Percentiles rank a stretch among this genome's conserved stretches.
Evolutionary conservation across 2,113 vertebrate genomes (phyloP).

Genomic region (Peucedramus taeniatus): DNA sequence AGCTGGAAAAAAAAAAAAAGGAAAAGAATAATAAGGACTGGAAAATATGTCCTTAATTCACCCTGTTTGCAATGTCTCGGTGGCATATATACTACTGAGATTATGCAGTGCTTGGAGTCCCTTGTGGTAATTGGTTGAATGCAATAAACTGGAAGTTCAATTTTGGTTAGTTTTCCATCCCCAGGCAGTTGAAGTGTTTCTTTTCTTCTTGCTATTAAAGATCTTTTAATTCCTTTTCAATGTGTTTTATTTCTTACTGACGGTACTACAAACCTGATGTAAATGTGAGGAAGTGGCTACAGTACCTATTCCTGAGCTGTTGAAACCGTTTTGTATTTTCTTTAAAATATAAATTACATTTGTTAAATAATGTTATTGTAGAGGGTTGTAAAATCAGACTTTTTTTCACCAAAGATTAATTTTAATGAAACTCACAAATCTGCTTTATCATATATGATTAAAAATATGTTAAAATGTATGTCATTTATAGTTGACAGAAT

Average conservation of each 20-base stretch:
- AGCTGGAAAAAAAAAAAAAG: neutral
- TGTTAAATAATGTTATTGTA: neutral
- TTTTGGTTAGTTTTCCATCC: slow-evolving; percentile 33
- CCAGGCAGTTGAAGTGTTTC: neutral
- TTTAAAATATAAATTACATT: neutral
- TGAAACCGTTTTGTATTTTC: neutral
- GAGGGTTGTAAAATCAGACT: neutral
- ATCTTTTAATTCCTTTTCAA: neutral
- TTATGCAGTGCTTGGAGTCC: slow-evolving; percentile 3
- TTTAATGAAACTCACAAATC: neutral
- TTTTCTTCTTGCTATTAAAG: neutral
- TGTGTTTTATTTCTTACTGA: neutral
- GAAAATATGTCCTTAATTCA: slow-evolving; percentile 59
- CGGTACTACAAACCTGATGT: neutral
- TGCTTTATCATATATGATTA: neutral
- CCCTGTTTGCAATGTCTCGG: neutral
- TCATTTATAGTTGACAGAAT: neutral
- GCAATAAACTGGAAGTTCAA: neutral
- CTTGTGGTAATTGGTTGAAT: slow-evolving; percentile 11
- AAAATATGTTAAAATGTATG: neutral
- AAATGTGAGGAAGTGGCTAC: neutral
- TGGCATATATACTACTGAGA: slow-evolving; percentile 17
- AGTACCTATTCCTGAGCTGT: neutral
- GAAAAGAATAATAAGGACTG: neutral
- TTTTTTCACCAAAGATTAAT: neutral